Percentiles rank a stretch among this genome's conserved stretches.
These are phyloP conservation scores for Antheraea assamensis DNA, from an alignment of 2,888 invertebrate genomes.

Conservation along the genomic window DNA sequence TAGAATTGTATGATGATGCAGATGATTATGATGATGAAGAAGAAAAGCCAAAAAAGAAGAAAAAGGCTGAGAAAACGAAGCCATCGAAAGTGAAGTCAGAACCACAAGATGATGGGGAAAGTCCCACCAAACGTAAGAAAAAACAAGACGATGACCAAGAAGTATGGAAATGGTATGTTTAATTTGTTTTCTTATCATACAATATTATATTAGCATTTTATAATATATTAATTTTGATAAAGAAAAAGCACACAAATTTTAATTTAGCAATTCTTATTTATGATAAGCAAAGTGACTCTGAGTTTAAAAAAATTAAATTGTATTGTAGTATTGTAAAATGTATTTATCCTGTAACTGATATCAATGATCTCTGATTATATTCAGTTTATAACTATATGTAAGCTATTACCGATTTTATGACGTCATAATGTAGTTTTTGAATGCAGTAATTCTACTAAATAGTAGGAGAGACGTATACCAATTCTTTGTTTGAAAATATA, in stretches of 20 bases:
- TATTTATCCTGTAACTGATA: too few relatives aligned
- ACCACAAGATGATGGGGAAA: slow-evolving; percentile 54
- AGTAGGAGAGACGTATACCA: neutral
- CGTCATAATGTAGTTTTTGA: neutral
- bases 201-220: neutral
- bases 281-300: too few relatives aligned
- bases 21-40: slow-evolving; percentile 82
- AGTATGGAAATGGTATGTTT: slow-evolving; percentile 93
- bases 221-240: too few relatives aligned
- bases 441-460: neutral
- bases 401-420: too few relatives aligned
- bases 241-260: neutral
- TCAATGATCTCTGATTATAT: too few relatives aligned
- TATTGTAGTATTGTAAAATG: too few relatives aligned
- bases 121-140: slow-evolving; percentile 87
- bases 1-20: slow-evolving; percentile 81
- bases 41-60: slow-evolving; percentile 82
- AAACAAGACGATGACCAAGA: slow-evolving; percentile 91
- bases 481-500: neutral
- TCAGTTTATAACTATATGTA: too few relatives aligned
- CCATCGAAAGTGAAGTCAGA: slow-evolving; percentile 59
- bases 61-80: slow-evolving; percentile 63
- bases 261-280: too few relatives aligned
- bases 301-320: too few relatives aligned
- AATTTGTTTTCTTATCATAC: neutral